These are phyloP conservation scores for Xiphophorus couchianus DNA, from an alignment of 2,113 vertebrate species.

Conservation along the genomic window DNA sequence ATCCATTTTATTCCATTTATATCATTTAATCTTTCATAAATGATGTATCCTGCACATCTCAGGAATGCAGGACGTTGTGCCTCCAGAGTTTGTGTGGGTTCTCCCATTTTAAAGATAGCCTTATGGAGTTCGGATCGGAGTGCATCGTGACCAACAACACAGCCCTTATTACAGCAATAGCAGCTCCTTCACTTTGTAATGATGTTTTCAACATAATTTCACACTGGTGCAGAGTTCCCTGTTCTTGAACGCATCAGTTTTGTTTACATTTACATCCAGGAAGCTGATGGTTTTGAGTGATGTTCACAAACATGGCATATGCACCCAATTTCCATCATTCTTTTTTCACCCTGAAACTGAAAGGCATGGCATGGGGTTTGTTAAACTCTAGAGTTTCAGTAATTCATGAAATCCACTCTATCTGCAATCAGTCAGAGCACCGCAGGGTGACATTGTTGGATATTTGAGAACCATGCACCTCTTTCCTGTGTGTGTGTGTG, in stretches of 20 bases:
- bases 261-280: background rate
- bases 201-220: constrained; percentile 13
- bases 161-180: constrained; percentile 50
- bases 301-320: constrained; percentile 5
- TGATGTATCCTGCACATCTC: constrained; percentile 49
- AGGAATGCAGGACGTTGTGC: constrained; percentile 50
- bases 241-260: background rate
- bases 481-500: constrained; percentile 28
- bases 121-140: constrained; percentile 62
- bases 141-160: constrained; percentile 66
- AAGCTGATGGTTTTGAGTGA: background rate
- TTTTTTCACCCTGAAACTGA: constrained; percentile 41
- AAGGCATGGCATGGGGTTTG: constrained; percentile 56
- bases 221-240: background rate
- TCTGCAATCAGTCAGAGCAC: constrained; percentile 72
- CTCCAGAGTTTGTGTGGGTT: constrained; percentile 54
- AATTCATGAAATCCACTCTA: constrained; percentile 75
- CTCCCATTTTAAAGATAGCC: constrained; percentile 62
- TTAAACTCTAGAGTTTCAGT: constrained; percentile 73
- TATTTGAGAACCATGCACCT: constrained; percentile 67
- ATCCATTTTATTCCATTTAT: constrained; percentile 52
- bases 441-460: constrained; percentile 77
- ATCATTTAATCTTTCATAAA: constrained; percentile 63
- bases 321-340: constrained; percentile 6
- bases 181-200: constrained; percentile 43